phyloP scores from a whole-genome alignment of 1,140 invertebrate genomes.

The Drosophila subobscura region DNA sequence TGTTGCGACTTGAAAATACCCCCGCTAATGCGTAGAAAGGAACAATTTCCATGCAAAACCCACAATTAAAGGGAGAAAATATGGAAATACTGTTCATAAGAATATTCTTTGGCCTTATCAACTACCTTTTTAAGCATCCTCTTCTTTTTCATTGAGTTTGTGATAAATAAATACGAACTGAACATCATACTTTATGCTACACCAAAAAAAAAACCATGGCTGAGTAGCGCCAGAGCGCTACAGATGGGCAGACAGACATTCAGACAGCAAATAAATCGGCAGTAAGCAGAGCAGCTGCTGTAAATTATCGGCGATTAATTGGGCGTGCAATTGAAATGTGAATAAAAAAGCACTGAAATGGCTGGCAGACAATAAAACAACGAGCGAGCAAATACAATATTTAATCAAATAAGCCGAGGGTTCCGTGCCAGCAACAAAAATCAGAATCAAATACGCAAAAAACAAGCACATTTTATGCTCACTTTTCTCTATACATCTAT shows the following conservation, averaged over 20 bases:
- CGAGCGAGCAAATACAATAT: conserved; percentile 2
- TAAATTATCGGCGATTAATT: conserved; percentile 69
- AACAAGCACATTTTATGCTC: conserved; percentile 47
- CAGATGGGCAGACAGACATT: conserved; percentile 9
- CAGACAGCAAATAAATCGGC: conserved; percentile 33
- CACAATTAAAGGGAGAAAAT: too few species aligned
- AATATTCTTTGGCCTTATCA: too few species aligned
- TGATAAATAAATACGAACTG: too few species aligned
- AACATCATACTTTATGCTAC: too few species aligned
- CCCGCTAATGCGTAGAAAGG: too few species aligned
- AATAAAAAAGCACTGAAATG: conserved; percentile 25
- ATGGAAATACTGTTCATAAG: too few species aligned
- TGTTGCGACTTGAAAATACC: too few species aligned
- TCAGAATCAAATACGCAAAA: conserved; percentile 50
- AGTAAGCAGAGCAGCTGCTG: conserved; percentile 43
- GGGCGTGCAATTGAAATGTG: conserved; percentile 29
- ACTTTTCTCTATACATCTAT: conserved; percentile 17
- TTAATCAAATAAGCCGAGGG: conserved; percentile 50
- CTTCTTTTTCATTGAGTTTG: too few species aligned
- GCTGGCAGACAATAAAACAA: conserved; percentile 7
- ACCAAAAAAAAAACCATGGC: too few species aligned
- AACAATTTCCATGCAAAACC: too few species aligned
- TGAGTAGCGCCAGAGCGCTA: neutral
- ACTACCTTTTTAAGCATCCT: too few species aligned
- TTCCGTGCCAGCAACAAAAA: conserved; percentile 28